Evolutionary conservation across 2,797 vertebrate genomes (phyloP), one percentile per base, ranked within the genome.

Genomic region (Myripristis jacobus): DNA sequence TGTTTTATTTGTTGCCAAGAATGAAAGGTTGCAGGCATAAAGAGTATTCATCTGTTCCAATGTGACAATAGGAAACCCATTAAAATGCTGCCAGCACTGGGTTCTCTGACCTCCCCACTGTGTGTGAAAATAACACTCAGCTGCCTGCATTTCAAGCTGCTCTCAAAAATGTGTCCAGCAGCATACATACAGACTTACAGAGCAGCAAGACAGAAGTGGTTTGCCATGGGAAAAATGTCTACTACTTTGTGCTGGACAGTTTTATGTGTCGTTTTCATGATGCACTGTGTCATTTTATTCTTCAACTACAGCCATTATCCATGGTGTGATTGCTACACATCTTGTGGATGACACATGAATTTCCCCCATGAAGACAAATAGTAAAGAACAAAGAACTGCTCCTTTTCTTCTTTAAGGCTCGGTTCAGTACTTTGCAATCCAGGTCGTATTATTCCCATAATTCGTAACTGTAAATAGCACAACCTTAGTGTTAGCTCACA

Each of bases 101-200:
- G 68, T 75, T 70, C 54, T 65, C 75, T 65, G 75, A 81, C 78
- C 85, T 78, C 79, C 80, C 79, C 12, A 34, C 79, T 55, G 79
- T 21, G 75, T 10, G 79, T 72, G 75, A 43, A 83, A 85, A 86
- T 64, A 83, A 79, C 75, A 82, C 59, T 72, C 77, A 57, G 80
- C 75, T 52, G 76, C 58, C 67, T 24, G 53, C 53, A 1, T 53
- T 46, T 70, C 76, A 67, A 8, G 68, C 68, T 62, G 70, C 75
- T 73, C 43, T 68, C 18, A 3, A 11, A 36, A 68, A 77, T 10
- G 5, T 21, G 63, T 69, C 60, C 52, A 5, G 8, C 47, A 12
- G 74, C 66, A 70, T 4, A 38, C 24, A 70, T 68, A 75, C 46
- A 77, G 66, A 70, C 48, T 58, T 52, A 21, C 52, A 50, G 61